Evolutionary conservation across 2,113 vertebrate genomes (phyloP), one percentile per base, ranked within the genome.

Genomic region (Oenanthe melanoleuca): DNA sequence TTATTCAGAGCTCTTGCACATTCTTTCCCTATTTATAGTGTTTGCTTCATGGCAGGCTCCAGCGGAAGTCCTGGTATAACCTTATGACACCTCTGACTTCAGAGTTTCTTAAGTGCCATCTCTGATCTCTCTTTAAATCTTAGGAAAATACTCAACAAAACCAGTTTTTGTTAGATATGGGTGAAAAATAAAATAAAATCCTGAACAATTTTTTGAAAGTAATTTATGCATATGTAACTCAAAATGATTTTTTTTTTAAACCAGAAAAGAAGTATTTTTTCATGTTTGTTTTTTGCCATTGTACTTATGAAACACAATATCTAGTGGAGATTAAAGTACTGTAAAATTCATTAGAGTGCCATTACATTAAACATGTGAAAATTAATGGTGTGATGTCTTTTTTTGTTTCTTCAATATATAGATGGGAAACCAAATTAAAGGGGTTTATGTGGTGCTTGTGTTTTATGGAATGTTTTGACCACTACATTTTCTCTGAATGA

Each of bases 21-120:
- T 96, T 94, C 88, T 90, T 88, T 40, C 67, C 80, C 93, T 94
- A 94, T 96, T 93, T 94, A 94, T 94, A 94, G 95, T 47, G 64
- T 56, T 89, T 86, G 79, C 64, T 92, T 88, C 69, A 49, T 57
- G 45, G 49, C 72, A 84, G 42, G 56, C 80, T 67, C 65, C 66
- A 79, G 74, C 17, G 26, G 75, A 95, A 96, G 82, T 88, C 80
- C 88, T 88, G 61, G 21, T 73, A 38, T 78, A 69, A 86, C 95
- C 92, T 75, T 89, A 31, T 15, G 87, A 69, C 40, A 69, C 34
- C 53, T 29, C 31, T 89, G 38, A 65, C 73, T 86, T 78, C 24
- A 72, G 83, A 37, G 20, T 67, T 75, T 84, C 31, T 55, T 13
- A 95, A 88, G 85, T 94, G 87, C 81, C 69, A 72, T 84, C 25